Evolutionary conservation across 1,140 invertebrate species (phyloP).

Genomic region (Drosophila truncata): DNA sequence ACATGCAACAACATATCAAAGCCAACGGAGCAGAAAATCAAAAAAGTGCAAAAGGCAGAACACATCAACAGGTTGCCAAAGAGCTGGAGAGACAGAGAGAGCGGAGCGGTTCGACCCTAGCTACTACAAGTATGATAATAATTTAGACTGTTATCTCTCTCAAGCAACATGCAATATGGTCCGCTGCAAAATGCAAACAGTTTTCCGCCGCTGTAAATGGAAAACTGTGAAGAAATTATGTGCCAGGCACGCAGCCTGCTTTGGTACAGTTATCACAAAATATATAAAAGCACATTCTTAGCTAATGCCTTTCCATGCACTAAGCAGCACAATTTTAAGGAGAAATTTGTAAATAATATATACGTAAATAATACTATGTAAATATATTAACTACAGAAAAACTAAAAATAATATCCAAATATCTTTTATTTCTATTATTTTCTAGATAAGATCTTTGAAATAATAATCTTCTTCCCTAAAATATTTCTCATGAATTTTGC

Average conservation of each 20-base stretch:
- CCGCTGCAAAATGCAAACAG: constrained; percentile 46
- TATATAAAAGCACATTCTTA: constrained; percentile 47
- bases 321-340: neutral
- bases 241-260: constrained; percentile 69
- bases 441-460: too few relatives aligned
- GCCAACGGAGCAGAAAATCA: constrained; percentile 79
- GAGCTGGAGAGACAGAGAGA: constrained; percentile 15
- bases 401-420: too few relatives aligned
- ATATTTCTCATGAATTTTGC: too few relatives aligned
- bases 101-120: constrained; percentile 14
- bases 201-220: constrained; percentile 65
- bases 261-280: constrained; percentile 74
- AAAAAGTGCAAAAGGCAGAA: constrained; percentile 62
- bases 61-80: constrained; percentile 57
- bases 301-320: constrained; percentile 29
- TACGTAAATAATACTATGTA: too few relatives aligned
- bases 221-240: constrained; percentile 72
- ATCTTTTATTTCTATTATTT: too few relatives aligned
- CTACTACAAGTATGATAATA: constrained; percentile 68
- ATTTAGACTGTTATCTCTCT: constrained; percentile 77
- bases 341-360: too few relatives aligned
- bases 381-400: too few relatives aligned
- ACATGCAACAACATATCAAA: constrained; percentile 53
- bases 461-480: too few relatives aligned
- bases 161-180: constrained; percentile 73